Evolutionary conservation across 2,113 vertebrate species (phyloP).

Genomic region (Brienomyrus longianalis): DNA sequence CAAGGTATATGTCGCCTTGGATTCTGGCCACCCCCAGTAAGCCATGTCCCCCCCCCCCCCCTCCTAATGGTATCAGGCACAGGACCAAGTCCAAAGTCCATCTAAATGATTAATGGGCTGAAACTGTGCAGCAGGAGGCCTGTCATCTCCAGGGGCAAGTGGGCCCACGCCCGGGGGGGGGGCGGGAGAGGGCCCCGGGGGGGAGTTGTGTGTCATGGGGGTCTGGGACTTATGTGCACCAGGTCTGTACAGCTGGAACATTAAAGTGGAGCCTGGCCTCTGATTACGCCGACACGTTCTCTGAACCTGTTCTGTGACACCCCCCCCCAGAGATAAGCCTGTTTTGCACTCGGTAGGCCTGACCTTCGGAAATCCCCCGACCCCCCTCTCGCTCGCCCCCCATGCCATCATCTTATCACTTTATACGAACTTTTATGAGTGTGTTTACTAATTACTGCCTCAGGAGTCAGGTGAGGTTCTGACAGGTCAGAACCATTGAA

Average conservation of each 20-base stretch:
- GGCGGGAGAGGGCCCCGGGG: not conserved
- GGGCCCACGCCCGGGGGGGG: not conserved
- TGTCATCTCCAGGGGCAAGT: not conserved
- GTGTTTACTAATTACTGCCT: not conserved
- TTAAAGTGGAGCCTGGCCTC: not conserved
- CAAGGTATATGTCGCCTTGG: not conserved
- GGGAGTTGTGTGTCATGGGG: not conserved
- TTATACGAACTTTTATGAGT: not conserved
- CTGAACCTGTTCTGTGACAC: not conserved
- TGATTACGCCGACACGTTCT: not conserved
- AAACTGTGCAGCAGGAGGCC: not conserved
- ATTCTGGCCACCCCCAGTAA: not conserved
- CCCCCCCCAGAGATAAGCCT: not conserved
- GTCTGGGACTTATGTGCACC: not conserved
- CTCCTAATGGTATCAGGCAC: not conserved
- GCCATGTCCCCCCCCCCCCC: not conserved
- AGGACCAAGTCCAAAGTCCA: not conserved
- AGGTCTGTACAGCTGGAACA: not conserved
- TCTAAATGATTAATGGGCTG: not conserved
- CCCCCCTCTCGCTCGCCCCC: not conserved
- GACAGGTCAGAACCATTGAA: not conserved
- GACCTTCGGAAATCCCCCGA: not conserved
- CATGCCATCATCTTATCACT: not conserved
- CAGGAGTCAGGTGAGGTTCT: not conserved
- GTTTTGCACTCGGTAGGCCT: not conserved